Evolutionary conservation across 2,113 vertebrate genomes (phyloP), one percentile per base, ranked within the genome.

Genomic region (Cololabis saira): DNA sequence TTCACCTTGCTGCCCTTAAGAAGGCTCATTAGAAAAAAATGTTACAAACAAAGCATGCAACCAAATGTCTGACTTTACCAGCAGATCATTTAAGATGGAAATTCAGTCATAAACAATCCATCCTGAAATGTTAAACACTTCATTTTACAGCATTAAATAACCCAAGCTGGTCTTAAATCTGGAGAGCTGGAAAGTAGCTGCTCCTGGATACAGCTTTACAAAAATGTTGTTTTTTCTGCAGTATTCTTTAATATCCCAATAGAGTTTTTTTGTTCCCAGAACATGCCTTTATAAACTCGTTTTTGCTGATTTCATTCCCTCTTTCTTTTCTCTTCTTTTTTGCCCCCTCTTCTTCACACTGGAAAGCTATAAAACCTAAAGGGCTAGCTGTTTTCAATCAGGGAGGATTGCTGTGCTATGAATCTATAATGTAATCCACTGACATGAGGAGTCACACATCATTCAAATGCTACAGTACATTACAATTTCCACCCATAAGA

Each of bases 351-450:
- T 50, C 55, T 63, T 70, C 64, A 49, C 15, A 21, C 68, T 56
- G 30, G 56, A 78, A 62, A 67, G 67, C 78, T 56, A 11, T 62
- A 63, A 73, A 41, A 70, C 55, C 58, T 80, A 22, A 48, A 83
- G 75, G 69, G 70, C 68, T 64, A 60, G 67, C 33, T 76, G 59
- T 68, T 86, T 76, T 76, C 74, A 76, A 51, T 67, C 59, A 37
- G 48, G 74, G 74, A 75, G 76, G 68, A 84, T 74, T 63, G 74
- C 75, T 69, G 58, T 61, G 67, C 78, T 78, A 87, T 87, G 88
- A 88, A 89, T 90, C 78, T 85, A 89, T 85, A 87, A 89, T 88
- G 89, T 83, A 87, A 87, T 91, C 79, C 69, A 51, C 71, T 44
- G 12, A 78, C 84, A 82, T 33, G 66, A 76, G 52, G 71, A 79